Conservation (phyloP, 2,888 invertebrate genomes). For the Sesia apiformis region DNA sequence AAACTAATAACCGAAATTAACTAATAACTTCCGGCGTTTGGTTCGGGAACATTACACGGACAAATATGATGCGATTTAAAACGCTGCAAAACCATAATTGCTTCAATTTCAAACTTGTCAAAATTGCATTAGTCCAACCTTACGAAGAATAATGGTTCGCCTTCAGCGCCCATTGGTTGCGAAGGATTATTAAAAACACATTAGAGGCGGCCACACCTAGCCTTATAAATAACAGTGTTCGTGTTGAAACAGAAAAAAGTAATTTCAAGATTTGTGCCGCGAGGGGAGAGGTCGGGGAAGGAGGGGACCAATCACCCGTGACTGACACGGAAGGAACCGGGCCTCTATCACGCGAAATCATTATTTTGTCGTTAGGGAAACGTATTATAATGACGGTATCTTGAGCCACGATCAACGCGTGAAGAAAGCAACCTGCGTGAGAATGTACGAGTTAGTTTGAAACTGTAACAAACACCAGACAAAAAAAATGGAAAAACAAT, state of each 20-base stretch:
- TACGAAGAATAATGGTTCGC: slow-evolving; percentile 50
- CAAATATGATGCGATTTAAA: slow-evolving; percentile 56
- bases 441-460: too few relatives aligned
- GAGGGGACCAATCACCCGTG: slow-evolving; percentile 59
- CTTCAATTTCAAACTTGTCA: slow-evolving; percentile 71
- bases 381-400: slow-evolving; percentile 51
- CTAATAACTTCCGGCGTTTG: slow-evolving; percentile 37
- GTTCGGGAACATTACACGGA: slow-evolving; percentile 32
- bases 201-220: slow-evolving; percentile 66
- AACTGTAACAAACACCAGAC: too few relatives aligned
- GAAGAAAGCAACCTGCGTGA: slow-evolving; percentile 16
- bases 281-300: slow-evolving; percentile 15
- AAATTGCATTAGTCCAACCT: slow-evolving; percentile 67
- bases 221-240: slow-evolving; percentile 44
- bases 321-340: slow-evolving; percentile 66
- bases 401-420: slow-evolving; percentile 30
- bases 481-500: too few relatives aligned
- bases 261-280: slow-evolving; percentile 59
- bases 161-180: slow-evolving; percentile 61
- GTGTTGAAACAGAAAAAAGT: slow-evolving; percentile 59
- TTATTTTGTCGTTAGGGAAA: slow-evolving; percentile 69
- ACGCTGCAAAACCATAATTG: slow-evolving; percentile 62
- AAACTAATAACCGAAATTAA: slow-evolving; percentile 8
- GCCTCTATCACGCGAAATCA: slow-evolving; percentile 65
- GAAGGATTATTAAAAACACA: slow-evolving; percentile 70